A percentile compares a stretch with the other conserved stretches of the same genome.
Evolutionary conservation across 2,888 invertebrate species (phyloP).

Genomic region (Meteorus colon): DNA sequence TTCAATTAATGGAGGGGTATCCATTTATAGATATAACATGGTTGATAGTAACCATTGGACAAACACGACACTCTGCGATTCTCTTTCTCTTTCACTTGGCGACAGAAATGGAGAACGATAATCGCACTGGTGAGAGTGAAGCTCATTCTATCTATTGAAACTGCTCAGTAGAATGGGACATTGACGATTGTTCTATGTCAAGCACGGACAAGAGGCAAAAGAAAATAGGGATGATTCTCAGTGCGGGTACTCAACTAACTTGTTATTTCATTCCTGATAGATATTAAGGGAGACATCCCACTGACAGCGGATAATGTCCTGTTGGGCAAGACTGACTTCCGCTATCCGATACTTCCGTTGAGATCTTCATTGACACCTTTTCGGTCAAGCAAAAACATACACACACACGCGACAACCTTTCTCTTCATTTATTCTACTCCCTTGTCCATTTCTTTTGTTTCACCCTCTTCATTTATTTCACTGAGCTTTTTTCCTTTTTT

Average conservation of each 20-base stretch:
- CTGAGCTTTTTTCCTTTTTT: neutral
- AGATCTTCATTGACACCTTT: constrained; percentile 32
- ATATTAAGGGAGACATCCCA: constrained; percentile 35
- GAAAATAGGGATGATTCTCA: constrained; percentile 31
- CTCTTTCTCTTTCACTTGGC: neutral
- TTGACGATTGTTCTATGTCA: constrained; percentile 26
- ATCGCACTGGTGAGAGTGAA: constrained; percentile 22
- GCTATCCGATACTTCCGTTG: constrained; percentile 13
- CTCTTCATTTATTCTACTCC: constrained; percentile 16
- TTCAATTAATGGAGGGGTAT: constrained; percentile 38
- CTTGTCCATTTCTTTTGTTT: constrained; percentile 9
- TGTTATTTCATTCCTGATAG: constrained; percentile 42
- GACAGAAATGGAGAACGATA: constrained; percentile 31
- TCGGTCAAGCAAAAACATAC: neutral
- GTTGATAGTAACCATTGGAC: constrained; percentile 22
- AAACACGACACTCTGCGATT: constrained; percentile 9
- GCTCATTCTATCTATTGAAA: neutral
- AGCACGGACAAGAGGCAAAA: constrained; percentile 31
- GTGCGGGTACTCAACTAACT: constrained; percentile 16
- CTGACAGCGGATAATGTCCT: constrained; percentile 21
- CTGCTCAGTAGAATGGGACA: neutral
- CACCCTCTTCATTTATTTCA: constrained; percentile 9
- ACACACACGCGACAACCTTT: neutral
- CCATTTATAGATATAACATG: constrained; percentile 34
- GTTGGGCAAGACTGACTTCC: constrained; percentile 34